phyloP scores from a whole-genome alignment of 2,888 invertebrate species.

The Chalcis sispes region DNA sequence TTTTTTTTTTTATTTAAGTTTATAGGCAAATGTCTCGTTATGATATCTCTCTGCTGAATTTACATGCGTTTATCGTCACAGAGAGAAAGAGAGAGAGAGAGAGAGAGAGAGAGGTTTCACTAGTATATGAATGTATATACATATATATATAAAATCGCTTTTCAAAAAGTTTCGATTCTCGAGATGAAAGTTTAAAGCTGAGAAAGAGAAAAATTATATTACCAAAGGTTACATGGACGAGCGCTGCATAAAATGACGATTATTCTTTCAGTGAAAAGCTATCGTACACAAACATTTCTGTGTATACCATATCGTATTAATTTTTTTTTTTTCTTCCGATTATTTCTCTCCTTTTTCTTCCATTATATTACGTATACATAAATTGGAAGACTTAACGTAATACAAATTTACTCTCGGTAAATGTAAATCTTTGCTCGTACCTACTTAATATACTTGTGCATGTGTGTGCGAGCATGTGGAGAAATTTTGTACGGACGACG shows the following conservation, averaged over 20 bases:
- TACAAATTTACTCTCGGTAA: neutral
- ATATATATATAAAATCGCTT: slow-evolving; percentile 18
- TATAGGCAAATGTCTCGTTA: neutral
- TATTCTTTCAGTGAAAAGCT: slow-evolving; percentile 1
- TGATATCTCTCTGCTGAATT: too few relatives aligned
- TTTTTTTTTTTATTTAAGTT: neutral
- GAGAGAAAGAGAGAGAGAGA: too few relatives aligned
- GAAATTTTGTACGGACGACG: neutral
- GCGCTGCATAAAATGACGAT: neutral
- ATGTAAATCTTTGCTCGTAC: too few relatives aligned
- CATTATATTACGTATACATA: neutral
- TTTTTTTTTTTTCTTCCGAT: too few relatives aligned
- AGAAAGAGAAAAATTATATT: too few relatives aligned
- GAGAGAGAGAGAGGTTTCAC: too few relatives aligned
- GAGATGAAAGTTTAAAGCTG: slow-evolving; percentile 46
- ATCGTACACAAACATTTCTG: neutral
- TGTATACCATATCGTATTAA: neutral
- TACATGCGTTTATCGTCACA: neutral
- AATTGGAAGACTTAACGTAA: neutral
- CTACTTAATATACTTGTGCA: too few relatives aligned
- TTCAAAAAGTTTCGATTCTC: slow-evolving; percentile 52
- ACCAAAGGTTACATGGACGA: slow-evolving; percentile 34
- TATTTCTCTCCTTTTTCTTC: neutral
- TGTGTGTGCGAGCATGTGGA: neutral
- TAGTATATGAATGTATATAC: neutral